phyloP scores from a whole-genome alignment of 2,113 vertebrate species.

The Amphilophus citrinellus region DNA sequence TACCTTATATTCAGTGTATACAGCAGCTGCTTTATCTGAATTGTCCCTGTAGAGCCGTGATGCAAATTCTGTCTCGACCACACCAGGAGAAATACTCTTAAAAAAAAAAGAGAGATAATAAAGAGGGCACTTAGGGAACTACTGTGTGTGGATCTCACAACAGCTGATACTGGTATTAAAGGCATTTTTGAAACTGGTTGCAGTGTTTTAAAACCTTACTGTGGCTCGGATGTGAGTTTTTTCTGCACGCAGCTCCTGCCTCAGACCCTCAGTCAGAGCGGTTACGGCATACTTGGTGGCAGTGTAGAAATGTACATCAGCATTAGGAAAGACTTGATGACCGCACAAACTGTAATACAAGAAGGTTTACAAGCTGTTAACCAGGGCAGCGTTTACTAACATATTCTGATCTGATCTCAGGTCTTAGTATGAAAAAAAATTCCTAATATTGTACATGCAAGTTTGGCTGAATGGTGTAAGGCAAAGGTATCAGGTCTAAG shows the following conservation, averaged over 20 bases:
- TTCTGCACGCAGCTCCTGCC: background rate
- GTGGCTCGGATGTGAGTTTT: background rate
- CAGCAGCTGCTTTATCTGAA: constrained; percentile 11
- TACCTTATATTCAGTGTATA: constrained; percentile 34
- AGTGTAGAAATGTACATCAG: too few relatives aligned
- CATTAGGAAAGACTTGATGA: too few relatives aligned
- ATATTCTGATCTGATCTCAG: too few relatives aligned
- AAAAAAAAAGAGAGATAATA: background rate
- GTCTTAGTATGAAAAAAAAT: too few relatives aligned
- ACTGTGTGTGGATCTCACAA: background rate
- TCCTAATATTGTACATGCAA: too few relatives aligned
- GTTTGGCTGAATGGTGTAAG: background rate
- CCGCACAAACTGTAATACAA: too few relatives aligned
- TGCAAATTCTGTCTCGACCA: constrained; percentile 60
- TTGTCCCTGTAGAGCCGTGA: background rate
- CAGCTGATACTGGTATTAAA: background rate
- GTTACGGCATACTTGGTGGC: too few relatives aligned
- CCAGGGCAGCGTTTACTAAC: too few relatives aligned
- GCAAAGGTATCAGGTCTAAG: background rate
- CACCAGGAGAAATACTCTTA: constrained; percentile 43
- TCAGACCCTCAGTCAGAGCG: too few relatives aligned
- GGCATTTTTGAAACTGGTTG: background rate
- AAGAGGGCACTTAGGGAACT: background rate
- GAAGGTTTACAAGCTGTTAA: too few relatives aligned
- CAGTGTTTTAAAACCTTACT: background rate